Percentiles rank a stretch among this genome's conserved stretches.
These are phyloP conservation scores for Spilosoma lubricipeda DNA, from an alignment of 2,888 invertebrate genomes.

Conservation along the genomic window DNA sequence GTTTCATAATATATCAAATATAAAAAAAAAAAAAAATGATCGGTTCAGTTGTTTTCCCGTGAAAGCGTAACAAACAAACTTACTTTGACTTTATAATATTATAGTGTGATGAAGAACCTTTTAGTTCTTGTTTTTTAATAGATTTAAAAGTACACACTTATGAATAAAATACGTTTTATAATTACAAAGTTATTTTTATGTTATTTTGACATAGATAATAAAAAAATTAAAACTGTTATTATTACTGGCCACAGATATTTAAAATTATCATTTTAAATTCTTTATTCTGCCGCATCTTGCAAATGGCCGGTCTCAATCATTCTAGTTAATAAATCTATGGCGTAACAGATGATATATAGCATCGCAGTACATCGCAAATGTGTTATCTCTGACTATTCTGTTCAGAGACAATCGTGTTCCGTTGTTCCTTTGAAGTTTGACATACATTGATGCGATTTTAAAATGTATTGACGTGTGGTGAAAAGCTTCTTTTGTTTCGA, in stretches of 20 bases:
- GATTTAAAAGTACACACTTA: too few relatives aligned
- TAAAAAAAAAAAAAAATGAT: too few relatives aligned
- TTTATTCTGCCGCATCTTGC: not conserved
- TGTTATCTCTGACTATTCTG: conserved; percentile 70
- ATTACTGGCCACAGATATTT: not conserved
- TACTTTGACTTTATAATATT: too few relatives aligned
- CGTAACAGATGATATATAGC: conserved; percentile 71
- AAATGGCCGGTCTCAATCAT: conserved; percentile 18
- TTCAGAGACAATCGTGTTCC: conserved; percentile 64
- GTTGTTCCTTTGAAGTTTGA: conserved; percentile 50
- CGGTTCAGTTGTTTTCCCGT: too few relatives aligned
- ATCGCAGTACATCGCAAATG: conserved; percentile 73
- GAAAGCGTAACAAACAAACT: too few relatives aligned
- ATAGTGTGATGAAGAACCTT: too few relatives aligned
- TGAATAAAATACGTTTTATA: too few relatives aligned
- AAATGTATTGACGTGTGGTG: conserved; percentile 28
- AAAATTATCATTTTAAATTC: not conserved
- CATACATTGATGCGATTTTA: conserved; percentile 30
- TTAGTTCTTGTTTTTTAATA: too few relatives aligned
- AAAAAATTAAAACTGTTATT: not conserved
- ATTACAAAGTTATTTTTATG: too few relatives aligned
- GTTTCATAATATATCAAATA: too few relatives aligned
- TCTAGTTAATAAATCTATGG: conserved; percentile 51
- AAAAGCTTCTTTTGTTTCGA: conserved; percentile 26
- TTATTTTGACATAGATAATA: not conserved